Evolutionary conservation across 2,888 invertebrate species (phyloP).

Genomic region (Actias luna): DNA sequence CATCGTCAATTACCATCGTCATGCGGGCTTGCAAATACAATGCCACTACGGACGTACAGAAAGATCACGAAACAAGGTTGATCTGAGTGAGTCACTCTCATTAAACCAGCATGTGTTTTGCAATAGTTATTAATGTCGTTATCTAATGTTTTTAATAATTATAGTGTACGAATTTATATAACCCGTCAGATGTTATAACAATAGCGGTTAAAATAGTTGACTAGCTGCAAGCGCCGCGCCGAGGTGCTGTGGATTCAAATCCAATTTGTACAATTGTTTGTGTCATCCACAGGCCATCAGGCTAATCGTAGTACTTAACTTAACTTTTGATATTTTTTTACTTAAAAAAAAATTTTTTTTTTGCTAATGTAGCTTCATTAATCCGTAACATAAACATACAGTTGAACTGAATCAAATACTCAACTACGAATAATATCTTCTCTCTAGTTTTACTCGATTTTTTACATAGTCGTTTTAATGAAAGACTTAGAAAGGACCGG

Average conservation of each 20-base stretch:
- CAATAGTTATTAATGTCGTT: too few relatives aligned
- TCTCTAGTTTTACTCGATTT: neutral
- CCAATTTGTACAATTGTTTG: too few relatives aligned
- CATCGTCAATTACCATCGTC: neutral
- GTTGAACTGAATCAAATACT: neutral
- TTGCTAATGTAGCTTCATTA: too few relatives aligned
- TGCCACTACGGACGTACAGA: neutral
- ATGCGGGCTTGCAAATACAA: conserved; percentile 1
- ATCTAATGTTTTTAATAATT: neutral
- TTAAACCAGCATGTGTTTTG: neutral
- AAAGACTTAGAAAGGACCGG: conserved; percentile 35
- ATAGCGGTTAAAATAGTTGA: too few relatives aligned
- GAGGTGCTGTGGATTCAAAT: too few relatives aligned
- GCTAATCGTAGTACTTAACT: too few relatives aligned
- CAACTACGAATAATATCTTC: neutral
- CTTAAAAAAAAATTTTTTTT: too few relatives aligned
- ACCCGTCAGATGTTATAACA: too few relatives aligned
- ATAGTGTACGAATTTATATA: neutral
- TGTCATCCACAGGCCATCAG: too few relatives aligned
- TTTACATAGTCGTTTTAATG: neutral
- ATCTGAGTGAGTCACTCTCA: neutral
- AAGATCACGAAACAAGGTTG: neutral
- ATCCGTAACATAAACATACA: too few relatives aligned
- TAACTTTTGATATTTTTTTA: too few relatives aligned
- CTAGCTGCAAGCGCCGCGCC: too few relatives aligned